phyloP scores from a whole-genome alignment of 1,140 invertebrate species.

The Scaptomyza pallida region DNA sequence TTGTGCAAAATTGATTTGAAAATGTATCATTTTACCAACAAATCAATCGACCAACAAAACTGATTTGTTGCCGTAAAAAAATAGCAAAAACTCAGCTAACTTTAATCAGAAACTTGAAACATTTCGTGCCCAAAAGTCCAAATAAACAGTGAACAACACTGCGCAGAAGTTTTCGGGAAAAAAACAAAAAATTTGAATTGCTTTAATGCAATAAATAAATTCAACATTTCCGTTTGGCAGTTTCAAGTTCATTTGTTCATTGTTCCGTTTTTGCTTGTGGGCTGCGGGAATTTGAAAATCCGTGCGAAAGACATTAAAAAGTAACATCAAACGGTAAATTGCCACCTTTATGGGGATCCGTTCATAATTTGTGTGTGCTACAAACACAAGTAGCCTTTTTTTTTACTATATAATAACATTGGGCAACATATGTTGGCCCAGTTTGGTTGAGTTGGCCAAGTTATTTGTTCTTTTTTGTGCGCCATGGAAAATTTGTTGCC shows the following conservation, averaged over 20 bases:
- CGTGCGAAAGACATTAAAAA: conserved; percentile 29
- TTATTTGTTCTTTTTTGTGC: background rate
- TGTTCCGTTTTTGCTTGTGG: conserved; percentile 18
- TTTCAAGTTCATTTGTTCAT: conserved; percentile 16
- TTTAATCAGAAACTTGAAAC: no score
- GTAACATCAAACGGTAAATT: conserved; percentile 52
- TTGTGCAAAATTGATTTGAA: no score
- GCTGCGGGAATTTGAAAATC: background rate
- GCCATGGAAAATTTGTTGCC: conserved; percentile 39
- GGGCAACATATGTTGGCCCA: conserved; percentile 39
- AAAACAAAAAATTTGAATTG: conserved; percentile 13
- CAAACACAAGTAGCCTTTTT: conserved; percentile 25
- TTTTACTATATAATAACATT: conserved; percentile 17
- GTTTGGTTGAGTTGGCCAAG: conserved; percentile 8
- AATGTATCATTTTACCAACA: no score
- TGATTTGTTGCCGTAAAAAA: no score
- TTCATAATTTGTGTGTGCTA: conserved; percentile 43
- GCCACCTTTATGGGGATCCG: conserved; percentile 44
- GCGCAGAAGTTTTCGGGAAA: no score
- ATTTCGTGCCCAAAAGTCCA: no score
- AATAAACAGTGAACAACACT: conserved; percentile 20
- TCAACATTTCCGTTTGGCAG: conserved; percentile 30
- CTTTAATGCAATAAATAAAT: conserved; percentile 23
- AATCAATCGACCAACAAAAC: no score
- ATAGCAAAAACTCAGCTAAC: no score